Conservation (phyloP, 2,888 invertebrate genomes). For the Escarpia spicata region DNA sequence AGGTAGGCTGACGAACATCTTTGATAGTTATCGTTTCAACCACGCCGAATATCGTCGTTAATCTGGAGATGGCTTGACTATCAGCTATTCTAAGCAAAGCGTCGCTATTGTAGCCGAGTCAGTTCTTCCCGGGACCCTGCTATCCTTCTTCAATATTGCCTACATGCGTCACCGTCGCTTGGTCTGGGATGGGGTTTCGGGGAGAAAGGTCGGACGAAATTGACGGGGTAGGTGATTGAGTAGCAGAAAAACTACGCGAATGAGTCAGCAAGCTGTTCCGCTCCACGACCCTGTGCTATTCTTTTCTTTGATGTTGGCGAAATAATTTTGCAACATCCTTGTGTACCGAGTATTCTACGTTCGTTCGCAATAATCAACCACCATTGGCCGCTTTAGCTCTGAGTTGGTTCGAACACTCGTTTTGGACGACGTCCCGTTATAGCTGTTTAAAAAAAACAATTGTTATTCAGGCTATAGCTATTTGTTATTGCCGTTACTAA, state of each 20-base stretch:
- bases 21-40: not conserved
- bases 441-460: too few species aligned
- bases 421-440: not conserved
- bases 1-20: not conserved
- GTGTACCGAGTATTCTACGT: not conserved
- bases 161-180: not conserved
- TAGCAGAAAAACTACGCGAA: not conserved
- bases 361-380: not conserved
- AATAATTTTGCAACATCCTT: not conserved
- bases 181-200: not conserved
- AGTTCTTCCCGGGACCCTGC: not conserved
- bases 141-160: not conserved
- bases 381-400: not conserved
- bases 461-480: too few species aligned
- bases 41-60: too few species aligned
- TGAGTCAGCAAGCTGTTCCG: not conserved
- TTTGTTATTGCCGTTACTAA: too few species aligned
- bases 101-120: not conserved
- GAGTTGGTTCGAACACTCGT: not conserved
- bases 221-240: not conserved
- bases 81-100: not conserved
- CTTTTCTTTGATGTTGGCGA: not conserved
- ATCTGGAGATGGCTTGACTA: not conserved
- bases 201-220: not conserved
- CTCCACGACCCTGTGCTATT: not conserved